phyloP scores from a whole-genome alignment of 2,113 vertebrate genomes.

The Lasiurus borealis region DNA sequence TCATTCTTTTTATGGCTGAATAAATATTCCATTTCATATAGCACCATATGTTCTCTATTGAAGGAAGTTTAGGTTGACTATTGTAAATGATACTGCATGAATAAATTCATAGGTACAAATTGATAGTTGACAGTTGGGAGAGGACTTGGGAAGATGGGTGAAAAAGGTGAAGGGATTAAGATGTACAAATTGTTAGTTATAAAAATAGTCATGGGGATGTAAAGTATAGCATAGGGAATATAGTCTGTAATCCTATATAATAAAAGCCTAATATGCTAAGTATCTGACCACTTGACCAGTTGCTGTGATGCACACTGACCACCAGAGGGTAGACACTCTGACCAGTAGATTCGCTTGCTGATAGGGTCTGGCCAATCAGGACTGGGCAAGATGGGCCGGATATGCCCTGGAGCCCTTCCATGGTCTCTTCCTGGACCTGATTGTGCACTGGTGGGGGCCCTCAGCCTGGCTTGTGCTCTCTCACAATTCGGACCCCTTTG shows the following conservation, averaged over 20 bases:
- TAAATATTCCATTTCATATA: neutral
- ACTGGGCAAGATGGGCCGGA: too few species aligned
- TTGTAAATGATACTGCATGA: neutral
- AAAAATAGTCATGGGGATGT: neutral
- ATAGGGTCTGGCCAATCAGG: too few species aligned
- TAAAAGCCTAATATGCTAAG: too few species aligned
- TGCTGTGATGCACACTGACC: too few species aligned
- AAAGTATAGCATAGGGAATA: neutral
- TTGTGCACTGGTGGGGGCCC: too few species aligned
- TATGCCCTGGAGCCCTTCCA: too few species aligned
- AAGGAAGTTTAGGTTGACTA: neutral
- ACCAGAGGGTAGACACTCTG: too few species aligned
- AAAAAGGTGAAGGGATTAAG: neutral
- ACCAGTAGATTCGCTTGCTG: too few species aligned
- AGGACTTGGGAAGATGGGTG: neutral
- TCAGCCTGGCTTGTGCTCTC: too few species aligned
- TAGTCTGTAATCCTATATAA: neutral
- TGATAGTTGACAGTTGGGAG: neutral
- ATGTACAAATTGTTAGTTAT: neutral
- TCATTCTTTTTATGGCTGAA: neutral
- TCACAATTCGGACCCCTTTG: too few species aligned
- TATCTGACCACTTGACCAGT: too few species aligned
- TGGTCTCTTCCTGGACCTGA: too few species aligned
- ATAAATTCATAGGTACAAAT: neutral
- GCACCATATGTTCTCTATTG: neutral